Conservation (phyloP, 2,797 vertebrate species). For the Phrynocephalus vlangalii region DNA sequence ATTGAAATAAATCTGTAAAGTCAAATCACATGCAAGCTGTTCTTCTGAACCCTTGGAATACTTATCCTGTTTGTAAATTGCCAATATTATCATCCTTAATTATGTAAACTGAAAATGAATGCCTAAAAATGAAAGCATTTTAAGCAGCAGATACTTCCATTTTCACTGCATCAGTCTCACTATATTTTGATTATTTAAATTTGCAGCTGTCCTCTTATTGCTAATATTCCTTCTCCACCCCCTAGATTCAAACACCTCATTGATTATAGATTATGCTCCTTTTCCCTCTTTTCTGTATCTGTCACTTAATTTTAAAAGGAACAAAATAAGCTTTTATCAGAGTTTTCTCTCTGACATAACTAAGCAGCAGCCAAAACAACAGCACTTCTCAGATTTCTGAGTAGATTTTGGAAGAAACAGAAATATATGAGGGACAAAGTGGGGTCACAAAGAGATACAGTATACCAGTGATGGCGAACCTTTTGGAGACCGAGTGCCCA, state of each 20-base stretch:
- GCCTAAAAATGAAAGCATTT: slow-evolving; percentile 26
- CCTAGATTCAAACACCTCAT: slow-evolving; percentile 16
- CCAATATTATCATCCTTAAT: slow-evolving; percentile 30
- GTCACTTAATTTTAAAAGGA: slow-evolving; percentile 16
- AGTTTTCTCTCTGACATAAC: background rate
- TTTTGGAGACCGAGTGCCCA: too few species aligned
- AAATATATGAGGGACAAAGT: background rate
- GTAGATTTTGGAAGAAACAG: background rate
- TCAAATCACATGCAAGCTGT: background rate
- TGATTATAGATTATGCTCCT: background rate
- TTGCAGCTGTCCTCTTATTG: slow-evolving; percentile 26
- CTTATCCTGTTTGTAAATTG: slow-evolving; percentile 13
- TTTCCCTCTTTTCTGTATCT: background rate
- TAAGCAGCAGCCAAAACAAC: slow-evolving; percentile 27
- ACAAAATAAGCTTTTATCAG: slow-evolving; percentile 19
- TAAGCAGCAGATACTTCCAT: slow-evolving; percentile 27
- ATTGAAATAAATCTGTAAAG: background rate
- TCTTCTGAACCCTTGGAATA: background rate
- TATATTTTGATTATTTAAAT: slow-evolving; percentile 44
- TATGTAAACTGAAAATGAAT: slow-evolving; percentile 33
- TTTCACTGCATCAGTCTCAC: slow-evolving; percentile 19
- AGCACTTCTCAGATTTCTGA: background rate
- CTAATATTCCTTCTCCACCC: slow-evolving; percentile 9
- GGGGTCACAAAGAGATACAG: background rate
- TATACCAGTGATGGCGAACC: too few species aligned